Evolutionary conservation across 2,888 invertebrate species (phyloP).

Genomic region (Atrina japonica): DNA sequence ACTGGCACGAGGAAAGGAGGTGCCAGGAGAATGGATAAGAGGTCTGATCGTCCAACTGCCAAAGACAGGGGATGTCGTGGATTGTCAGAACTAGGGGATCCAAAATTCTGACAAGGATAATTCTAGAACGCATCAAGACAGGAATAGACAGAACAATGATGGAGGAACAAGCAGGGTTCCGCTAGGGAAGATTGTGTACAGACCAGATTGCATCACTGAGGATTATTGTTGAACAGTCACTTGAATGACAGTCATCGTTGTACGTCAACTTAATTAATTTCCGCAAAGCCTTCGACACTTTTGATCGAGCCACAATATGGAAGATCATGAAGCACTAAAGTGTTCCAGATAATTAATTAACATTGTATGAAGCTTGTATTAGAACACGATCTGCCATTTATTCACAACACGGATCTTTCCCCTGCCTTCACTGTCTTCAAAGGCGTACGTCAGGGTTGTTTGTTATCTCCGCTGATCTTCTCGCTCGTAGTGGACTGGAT

Average conservation of each 20-base stretch:
- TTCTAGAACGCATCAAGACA: not conserved
- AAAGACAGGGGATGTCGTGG: too few species aligned
- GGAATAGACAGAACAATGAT: not conserved
- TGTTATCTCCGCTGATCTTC: constrained; percentile 24
- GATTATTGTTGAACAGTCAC: constrained; percentile 41
- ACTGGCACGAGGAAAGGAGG: too few species aligned
- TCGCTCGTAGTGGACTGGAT: too few species aligned
- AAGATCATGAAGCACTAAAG: constrained; percentile 24
- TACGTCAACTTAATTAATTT: constrained; percentile 45
- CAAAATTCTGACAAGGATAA: not conserved
- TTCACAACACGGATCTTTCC: not conserved
- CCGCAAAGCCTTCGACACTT: constrained; percentile 34
- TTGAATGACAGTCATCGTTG: constrained; percentile 40
- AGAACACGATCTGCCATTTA: not conserved
- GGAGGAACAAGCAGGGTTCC: constrained; percentile 39
- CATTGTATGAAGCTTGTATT: not conserved
- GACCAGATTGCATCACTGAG: constrained; percentile 26
- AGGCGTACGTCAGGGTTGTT: constrained; percentile 24
- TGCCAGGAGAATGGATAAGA: too few species aligned
- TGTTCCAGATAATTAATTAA: constrained; percentile 21
- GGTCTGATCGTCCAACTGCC: too few species aligned
- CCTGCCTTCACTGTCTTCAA: not conserved
- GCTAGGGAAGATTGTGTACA: constrained; percentile 10
- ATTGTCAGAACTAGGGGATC: not conserved
- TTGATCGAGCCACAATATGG: constrained; percentile 25